These are phyloP conservation scores for Colostygia pectinataria DNA, from an alignment of 2,888 invertebrate genomes.

Conservation along the genomic window DNA sequence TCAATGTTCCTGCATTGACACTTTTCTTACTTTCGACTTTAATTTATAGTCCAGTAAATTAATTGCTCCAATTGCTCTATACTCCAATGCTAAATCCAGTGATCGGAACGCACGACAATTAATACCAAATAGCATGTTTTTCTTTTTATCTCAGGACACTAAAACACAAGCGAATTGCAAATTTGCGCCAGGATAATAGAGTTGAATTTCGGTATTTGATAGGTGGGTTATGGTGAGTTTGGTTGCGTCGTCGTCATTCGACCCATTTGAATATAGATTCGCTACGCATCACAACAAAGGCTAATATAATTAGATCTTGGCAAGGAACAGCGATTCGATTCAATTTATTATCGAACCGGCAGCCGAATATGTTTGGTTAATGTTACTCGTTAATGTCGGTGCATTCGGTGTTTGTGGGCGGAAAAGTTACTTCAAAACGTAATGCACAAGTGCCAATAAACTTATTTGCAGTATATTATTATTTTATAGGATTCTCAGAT, in stretches of 20 bases:
- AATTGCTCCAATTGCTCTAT: too few relatives aligned
- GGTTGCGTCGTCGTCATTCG: slow-evolving; percentile 42
- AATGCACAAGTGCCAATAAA: slow-evolving; percentile 4
- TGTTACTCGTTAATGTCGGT: slow-evolving; percentile 31
- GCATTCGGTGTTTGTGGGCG: slow-evolving; percentile 21
- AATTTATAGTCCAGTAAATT: slow-evolving; percentile 29
- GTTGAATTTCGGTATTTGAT: slow-evolving; percentile 5
- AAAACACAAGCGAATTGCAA: background rate
- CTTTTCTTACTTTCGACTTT: slow-evolving; percentile 17
- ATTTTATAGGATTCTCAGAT: background rate
- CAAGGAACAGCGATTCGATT: slow-evolving; percentile 47
- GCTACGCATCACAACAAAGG: slow-evolving; percentile 55
- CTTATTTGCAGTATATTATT: slow-evolving; percentile 1
- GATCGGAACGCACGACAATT: slow-evolving; percentile 29
- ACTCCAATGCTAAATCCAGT: too few relatives aligned
- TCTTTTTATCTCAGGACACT: too few relatives aligned
- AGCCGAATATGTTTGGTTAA: slow-evolving; percentile 26
- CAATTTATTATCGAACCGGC: slow-evolving; percentile 56
- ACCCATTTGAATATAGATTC: slow-evolving; percentile 38
- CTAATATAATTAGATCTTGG: slow-evolving; percentile 72
- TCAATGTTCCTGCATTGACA: slow-evolving; percentile 12
- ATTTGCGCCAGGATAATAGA: background rate
- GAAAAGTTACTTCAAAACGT: slow-evolving; percentile 1
- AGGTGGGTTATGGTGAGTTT: slow-evolving; percentile 28
- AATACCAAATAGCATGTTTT: slow-evolving; percentile 5